phyloP scores from a whole-genome alignment of 2,888 invertebrate genomes.

The Amaurobius ferox region DNA sequence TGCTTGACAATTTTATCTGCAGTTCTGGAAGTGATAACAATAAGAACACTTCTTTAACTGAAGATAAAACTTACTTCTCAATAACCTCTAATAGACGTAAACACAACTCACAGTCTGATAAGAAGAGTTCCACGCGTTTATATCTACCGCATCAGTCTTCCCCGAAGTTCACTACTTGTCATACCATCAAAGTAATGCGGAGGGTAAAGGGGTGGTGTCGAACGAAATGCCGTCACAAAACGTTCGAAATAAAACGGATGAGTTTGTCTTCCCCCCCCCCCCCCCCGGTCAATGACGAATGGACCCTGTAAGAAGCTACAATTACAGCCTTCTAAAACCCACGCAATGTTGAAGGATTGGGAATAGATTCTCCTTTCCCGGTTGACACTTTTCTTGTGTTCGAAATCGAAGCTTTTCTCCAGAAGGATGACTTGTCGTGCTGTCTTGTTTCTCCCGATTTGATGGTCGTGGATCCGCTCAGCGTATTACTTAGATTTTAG shows the following conservation, averaged over 20 bases:
- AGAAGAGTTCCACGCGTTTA: too few relatives aligned
- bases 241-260: too few relatives aligned
- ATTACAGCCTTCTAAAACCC: slow-evolving; percentile 48
- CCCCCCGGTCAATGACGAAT: slow-evolving; percentile 35
- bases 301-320: slow-evolving; percentile 44
- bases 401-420: slow-evolving; percentile 19
- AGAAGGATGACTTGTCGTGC: slow-evolving; percentile 44
- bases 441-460: slow-evolving; percentile 34
- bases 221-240: neutral
- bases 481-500: neutral
- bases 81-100: too few relatives aligned
- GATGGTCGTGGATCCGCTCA: slow-evolving; percentile 16
- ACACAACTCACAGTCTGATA: too few relatives aligned
- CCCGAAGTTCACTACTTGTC: too few relatives aligned
- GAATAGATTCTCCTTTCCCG: slow-evolving; percentile 37
- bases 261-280: neutral
- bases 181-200: too few relatives aligned
- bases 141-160: too few relatives aligned
- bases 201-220: neutral
- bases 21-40: too few relatives aligned
- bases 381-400: slow-evolving; percentile 48
- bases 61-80: too few relatives aligned
- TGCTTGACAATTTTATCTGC: too few relatives aligned
- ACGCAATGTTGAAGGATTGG: neutral
- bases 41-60: too few relatives aligned